Percentiles rank a stretch among this genome's conserved stretches.
These are phyloP conservation scores for Dryocosmus kuriphilus DNA, from an alignment of 2,888 invertebrate genomes.

Conservation along the genomic window DNA sequence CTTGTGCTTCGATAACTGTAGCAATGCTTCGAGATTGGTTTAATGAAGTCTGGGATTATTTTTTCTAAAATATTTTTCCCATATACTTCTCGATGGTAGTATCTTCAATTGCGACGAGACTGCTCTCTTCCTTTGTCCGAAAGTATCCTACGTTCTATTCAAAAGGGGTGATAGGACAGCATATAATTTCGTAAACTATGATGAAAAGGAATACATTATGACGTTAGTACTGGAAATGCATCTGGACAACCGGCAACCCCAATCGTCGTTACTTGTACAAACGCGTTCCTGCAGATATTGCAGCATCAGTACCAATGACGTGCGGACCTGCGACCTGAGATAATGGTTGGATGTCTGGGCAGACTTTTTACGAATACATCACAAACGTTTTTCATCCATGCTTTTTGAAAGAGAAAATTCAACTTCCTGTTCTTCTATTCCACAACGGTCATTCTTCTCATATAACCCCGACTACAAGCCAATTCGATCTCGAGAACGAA, in stretches of 20 bases:
- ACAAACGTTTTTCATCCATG: slow-evolving; percentile 58
- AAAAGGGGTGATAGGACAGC: too few species aligned
- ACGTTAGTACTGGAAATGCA: slow-evolving; percentile 39
- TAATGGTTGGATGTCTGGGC: slow-evolving; percentile 60
- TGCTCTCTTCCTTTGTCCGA: too few species aligned
- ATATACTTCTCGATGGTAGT: too few species aligned
- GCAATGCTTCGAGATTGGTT: too few species aligned
- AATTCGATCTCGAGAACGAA: slow-evolving; percentile 50
- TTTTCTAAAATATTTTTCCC: too few species aligned
- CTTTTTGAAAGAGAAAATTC: slow-evolving; percentile 54
- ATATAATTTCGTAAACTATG: too few species aligned
- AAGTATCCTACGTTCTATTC: too few species aligned
- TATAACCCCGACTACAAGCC: slow-evolving; percentile 49
- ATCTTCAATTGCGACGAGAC: slow-evolving; percentile 55
- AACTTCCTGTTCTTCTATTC: slow-evolving; percentile 57
- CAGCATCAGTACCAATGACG: slow-evolving; percentile 39
- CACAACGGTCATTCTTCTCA: slow-evolving; percentile 67
- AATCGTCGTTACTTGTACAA: slow-evolving; percentile 55
- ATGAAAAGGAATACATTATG: too few species aligned
- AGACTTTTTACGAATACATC: slow-evolving; percentile 57
- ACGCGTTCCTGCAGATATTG: slow-evolving; percentile 61
- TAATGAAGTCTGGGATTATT: too few species aligned
- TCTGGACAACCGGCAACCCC: slow-evolving; percentile 61
- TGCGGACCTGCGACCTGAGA: slow-evolving; percentile 53
- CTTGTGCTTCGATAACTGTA: slow-evolving; percentile 58